Percentiles rank a stretch among this genome's conserved stretches.
These are phyloP conservation scores for Halictus ligatus DNA, from an alignment of 2,888 invertebrate genomes.

Conservation along the genomic window DNA sequence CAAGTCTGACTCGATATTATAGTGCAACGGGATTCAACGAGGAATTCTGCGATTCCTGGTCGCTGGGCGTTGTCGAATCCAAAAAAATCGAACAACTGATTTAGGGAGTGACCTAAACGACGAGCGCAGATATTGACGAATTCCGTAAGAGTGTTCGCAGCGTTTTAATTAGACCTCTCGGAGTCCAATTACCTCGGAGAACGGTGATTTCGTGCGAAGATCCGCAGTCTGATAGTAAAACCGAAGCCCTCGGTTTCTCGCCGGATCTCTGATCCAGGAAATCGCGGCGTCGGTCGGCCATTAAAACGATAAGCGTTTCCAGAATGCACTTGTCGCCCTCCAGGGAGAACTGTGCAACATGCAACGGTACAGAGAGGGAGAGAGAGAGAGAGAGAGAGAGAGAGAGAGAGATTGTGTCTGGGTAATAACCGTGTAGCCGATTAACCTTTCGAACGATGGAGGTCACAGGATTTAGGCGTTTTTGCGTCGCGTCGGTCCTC, in stretches of 20 bases:
- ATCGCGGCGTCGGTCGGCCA: constrained; percentile 1
- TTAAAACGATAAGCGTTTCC: constrained; percentile 10
- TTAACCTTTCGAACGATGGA: constrained; percentile 1
- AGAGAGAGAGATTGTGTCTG: not conserved
- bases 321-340: constrained; percentile 6
- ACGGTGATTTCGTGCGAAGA: not conserved
- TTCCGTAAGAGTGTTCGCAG: not conserved
- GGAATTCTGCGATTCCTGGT: too few relatives aligned
- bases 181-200: not conserved
- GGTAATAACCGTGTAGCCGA: constrained; percentile 6
- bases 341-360: not conserved
- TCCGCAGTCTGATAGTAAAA: not conserved
- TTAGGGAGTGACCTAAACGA: not conserved
- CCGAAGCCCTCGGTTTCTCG: not conserved
- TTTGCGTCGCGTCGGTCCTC: not conserved
- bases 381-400: too few relatives aligned
- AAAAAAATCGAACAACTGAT: too few relatives aligned
- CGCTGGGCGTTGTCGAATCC: too few relatives aligned
- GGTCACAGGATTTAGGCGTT: not conserved
- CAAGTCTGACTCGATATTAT: too few relatives aligned
- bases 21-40: too few relatives aligned
- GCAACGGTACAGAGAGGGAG: not conserved
- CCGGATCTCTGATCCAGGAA: not conserved
- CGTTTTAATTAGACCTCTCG: not conserved
- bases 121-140: not conserved